These are phyloP conservation scores for Nebria ingens DNA, from an alignment of 1,140 invertebrate genomes.

Conservation along the genomic window DNA sequence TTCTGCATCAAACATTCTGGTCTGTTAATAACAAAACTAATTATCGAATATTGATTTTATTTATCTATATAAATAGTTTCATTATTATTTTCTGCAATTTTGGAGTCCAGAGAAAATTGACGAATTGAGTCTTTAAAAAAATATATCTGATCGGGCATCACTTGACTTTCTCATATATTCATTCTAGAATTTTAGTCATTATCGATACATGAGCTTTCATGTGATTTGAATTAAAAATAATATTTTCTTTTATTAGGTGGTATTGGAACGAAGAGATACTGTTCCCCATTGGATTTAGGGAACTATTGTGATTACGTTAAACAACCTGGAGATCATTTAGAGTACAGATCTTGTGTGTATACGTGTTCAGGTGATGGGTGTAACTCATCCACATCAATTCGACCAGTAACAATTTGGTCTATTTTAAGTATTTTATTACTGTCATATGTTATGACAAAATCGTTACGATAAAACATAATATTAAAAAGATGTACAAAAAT, in stretches of 20 bases:
- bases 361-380: conserved; percentile 83
- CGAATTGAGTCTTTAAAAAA: too few relatives aligned
- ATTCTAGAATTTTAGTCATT: conserved; percentile 3
- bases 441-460: too few relatives aligned
- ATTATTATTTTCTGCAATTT: too few relatives aligned
- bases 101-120: too few relatives aligned
- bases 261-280: conserved; percentile 85
- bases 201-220: not conserved
- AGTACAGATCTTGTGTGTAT: conserved; percentile 87
- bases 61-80: not conserved
- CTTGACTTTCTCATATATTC: conserved; percentile 2
- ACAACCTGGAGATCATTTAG: conserved; percentile 75
- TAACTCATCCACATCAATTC: conserved; percentile 45
- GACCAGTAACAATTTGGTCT: not conserved
- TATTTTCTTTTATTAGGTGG: conserved; percentile 52
- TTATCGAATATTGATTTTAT: too few relatives aligned
- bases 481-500: too few relatives aligned
- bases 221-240: not conserved
- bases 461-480: too few relatives aligned
- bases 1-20: conserved; percentile 81
- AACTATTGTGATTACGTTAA: conserved; percentile 89
- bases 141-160: too few relatives aligned
- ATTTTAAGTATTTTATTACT: not conserved
- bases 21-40: too few relatives aligned
- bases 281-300: conserved; percentile 80